Base-by-base conservation (phyloP, 1,140 invertebrate genomes). In the Drosophila funebris region DNA sequence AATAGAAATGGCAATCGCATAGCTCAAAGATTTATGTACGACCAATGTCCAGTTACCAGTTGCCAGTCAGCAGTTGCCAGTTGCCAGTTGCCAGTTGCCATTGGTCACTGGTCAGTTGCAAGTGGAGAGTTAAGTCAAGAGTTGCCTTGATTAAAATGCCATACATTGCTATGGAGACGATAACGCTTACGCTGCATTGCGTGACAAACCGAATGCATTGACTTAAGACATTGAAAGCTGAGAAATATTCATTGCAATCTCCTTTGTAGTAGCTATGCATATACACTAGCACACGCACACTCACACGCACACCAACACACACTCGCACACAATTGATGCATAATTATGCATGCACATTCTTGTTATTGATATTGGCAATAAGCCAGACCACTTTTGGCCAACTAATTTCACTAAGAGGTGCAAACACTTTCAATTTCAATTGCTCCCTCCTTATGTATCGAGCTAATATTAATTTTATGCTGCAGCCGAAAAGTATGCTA, bases 71-170 rank as follows among this genome's bases (percentile, higher is more conserved):
- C n/a, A n/a, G n/a, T n/a, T n/a, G n/a, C n/a, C n/a, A n/a, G n/a
- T n/a, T n/a, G n/a, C n/a, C n/a, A n/a, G n/a, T n/a, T n/a, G n/a
- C n/a, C n/a, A n/a, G n/a, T n/a, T n/a, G n/a, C n/a, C n/a, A n/a
- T n/a, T n/a, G n/a, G n/a, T n/a, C n/a, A n/a, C n/a, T n/a, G n/a
- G n/a, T n/a, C n/a, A 41, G 54, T 57, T 67, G 27, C 48, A 31
- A 24, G 56, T 16, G 39, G 46, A 46, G 39, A 43, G 24, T 53
- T 11, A 24, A 20, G 27, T 60, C 13, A 33, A 27, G 56, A 33
- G 39, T 44, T 27, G 6, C 6, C 24, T 64, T 71, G 68, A 71
- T 64, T 71, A 64, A 71, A 71, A 64, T 71, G 52, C 48, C 60
- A 63, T 54, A 11, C 39, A 31, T 29, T 63, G 57, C 56, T 16